These are phyloP conservation scores for Vannuccia rotundouncinata DNA, from an alignment of 2,888 invertebrate species.

Conservation along the genomic window DNA sequence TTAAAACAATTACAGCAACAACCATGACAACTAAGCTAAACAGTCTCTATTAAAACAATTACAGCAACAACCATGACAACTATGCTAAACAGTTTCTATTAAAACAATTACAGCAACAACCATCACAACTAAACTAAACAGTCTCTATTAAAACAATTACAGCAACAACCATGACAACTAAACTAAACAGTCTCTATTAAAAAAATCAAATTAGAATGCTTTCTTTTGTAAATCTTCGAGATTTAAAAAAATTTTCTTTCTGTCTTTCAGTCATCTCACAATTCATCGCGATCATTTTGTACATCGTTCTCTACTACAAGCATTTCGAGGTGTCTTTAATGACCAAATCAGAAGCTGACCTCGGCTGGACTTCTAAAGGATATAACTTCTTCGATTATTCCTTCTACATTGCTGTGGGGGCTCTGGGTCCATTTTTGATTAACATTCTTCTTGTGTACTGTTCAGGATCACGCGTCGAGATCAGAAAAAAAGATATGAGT, in stretches of 20 bases:
- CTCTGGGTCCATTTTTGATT: background rate
- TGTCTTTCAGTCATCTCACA: background rate
- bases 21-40: too few species aligned
- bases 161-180: too few species aligned
- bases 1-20: too few species aligned
- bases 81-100: too few species aligned
- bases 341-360: background rate
- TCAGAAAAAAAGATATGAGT: background rate
- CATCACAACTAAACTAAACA: too few species aligned
- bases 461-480: background rate
- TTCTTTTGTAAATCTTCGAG: too few species aligned
- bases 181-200: too few species aligned
- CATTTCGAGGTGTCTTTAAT: background rate
- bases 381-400: background rate
- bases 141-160: too few species aligned
- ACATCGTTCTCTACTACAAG: background rate
- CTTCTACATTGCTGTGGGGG: background rate
- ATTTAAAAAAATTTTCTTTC: background rate
- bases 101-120: too few species aligned
- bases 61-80: too few species aligned
- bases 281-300: background rate
- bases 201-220: too few species aligned
- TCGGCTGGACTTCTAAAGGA: background rate
- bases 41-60: too few species aligned
- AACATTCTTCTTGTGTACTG: background rate